Evolutionary conservation across 2,888 invertebrate species (phyloP).

Genomic region (Nasonovia ribisnigri): DNA sequence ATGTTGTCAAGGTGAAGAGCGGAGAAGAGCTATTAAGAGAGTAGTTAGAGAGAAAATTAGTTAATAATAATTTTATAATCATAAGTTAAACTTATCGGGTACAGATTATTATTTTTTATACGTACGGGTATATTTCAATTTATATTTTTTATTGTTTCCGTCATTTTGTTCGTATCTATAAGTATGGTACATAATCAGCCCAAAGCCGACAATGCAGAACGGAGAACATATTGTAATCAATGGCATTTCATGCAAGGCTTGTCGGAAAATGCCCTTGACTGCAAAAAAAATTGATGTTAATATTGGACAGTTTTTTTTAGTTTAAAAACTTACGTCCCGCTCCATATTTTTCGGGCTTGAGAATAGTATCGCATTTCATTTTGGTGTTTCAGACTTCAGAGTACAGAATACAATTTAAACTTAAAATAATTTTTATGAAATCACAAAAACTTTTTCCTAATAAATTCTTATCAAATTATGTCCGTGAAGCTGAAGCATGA

Average conservation of each 20-base stretch:
- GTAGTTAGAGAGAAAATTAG: neutral
- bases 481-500: neutral
- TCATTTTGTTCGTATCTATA: constrained; percentile 29
- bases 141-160: constrained; percentile 50
- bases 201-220: constrained; percentile 2
- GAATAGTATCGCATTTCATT: constrained; percentile 12
- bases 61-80: neutral
- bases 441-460: neutral
- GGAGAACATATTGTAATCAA: constrained; percentile 45
- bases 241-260: constrained; percentile 56
- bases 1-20: neutral
- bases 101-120: neutral
- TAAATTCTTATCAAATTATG: neutral
- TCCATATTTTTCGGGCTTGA: constrained; percentile 65
- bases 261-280: constrained; percentile 61
- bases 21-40: neutral
- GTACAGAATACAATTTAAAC: neutral
- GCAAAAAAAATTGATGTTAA: neutral
- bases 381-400: neutral
- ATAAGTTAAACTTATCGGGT: neutral
- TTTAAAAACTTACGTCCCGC: constrained; percentile 53
- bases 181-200: constrained; percentile 20
- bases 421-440: neutral
- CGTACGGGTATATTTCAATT: constrained; percentile 51
- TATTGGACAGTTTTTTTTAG: neutral